phyloP scores from a whole-genome alignment of 2,797 vertebrate genomes.

The Salarias fasciatus region DNA sequence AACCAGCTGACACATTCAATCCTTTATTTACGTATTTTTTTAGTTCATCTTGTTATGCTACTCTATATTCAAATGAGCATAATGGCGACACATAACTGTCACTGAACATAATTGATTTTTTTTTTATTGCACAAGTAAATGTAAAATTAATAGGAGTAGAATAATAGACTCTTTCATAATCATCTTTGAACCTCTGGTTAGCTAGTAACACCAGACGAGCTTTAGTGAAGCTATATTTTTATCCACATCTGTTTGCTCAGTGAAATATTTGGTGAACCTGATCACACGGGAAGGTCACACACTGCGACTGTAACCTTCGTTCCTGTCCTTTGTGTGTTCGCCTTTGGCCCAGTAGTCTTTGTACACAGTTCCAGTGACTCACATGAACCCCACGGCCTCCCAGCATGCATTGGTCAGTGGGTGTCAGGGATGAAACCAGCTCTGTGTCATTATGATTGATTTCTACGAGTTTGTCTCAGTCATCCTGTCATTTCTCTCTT shows the following conservation, averaged over 20 bases:
- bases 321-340: conserved; percentile 36
- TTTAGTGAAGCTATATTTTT: neutral
- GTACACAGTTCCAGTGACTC: conserved; percentile 28
- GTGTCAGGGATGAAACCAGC: neutral
- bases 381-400: conserved; percentile 25
- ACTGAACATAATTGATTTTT: no score
- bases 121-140: no score
- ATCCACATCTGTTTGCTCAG: neutral
- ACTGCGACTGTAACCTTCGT: conserved; percentile 40
- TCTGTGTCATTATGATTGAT: neutral
- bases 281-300: conserved; percentile 20
- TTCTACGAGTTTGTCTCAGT: no score
- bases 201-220: no score
- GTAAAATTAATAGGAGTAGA: no score
- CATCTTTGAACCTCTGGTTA: no score
- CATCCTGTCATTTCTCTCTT: conserved; percentile 4
- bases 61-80: no score
- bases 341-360: conserved; percentile 61
- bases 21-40: no score
- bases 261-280: conserved; percentile 13
- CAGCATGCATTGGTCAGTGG: conserved; percentile 15
- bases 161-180: no score
- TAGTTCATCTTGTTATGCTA: no score
- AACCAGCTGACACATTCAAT: no score
- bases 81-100: no score